Evolutionary conservation across 2,888 invertebrate genomes (phyloP).

Genomic region (Ormyrus thymus): DNA sequence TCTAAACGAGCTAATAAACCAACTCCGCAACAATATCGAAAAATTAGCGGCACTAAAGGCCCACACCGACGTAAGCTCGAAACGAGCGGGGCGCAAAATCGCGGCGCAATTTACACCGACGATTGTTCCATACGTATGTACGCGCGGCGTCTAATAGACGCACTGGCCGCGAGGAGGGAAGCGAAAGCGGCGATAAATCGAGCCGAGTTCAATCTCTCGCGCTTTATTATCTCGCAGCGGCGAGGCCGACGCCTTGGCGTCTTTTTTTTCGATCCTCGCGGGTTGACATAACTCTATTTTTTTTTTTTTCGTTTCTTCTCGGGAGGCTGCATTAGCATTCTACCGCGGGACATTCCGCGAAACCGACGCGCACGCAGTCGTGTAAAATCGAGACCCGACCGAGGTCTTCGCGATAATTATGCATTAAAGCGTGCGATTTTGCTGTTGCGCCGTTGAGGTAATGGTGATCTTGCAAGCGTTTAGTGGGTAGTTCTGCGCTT

Average conservation of each 20-base stretch:
- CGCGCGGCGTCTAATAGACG: not conserved
- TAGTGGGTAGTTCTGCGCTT: not conserved
- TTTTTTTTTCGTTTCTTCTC: constrained; percentile 5
- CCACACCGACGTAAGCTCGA: not conserved
- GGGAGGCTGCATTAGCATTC: constrained; percentile 31
- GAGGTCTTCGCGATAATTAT: constrained; percentile 25
- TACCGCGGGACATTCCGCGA: constrained; percentile 18
- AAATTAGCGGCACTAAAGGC: not conserved
- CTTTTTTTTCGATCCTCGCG: constrained; percentile 3
- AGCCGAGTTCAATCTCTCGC: constrained; percentile 31
- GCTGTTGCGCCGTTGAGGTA: constrained; percentile 7
- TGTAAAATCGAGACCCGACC: constrained; percentile 12
- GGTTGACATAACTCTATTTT: constrained; percentile 34
- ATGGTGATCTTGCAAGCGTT: not conserved
- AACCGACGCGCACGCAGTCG: constrained; percentile 4
- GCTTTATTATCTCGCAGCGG: constrained; percentile 28
- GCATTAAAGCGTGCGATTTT: constrained; percentile 28
- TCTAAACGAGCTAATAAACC: constrained; percentile 18
- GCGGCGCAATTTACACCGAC: constrained; percentile 32
- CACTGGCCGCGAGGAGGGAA: not conserved
- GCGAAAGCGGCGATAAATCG: constrained; percentile 38
- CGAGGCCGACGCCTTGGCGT: constrained; percentile 8
- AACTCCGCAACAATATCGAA: not conserved
- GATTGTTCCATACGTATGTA: constrained; percentile 24
- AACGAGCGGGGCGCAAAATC: constrained; percentile 1